Evolutionary conservation across 2,797 vertebrate genomes (phyloP).

Genomic region (Selene dorsalis): DNA sequence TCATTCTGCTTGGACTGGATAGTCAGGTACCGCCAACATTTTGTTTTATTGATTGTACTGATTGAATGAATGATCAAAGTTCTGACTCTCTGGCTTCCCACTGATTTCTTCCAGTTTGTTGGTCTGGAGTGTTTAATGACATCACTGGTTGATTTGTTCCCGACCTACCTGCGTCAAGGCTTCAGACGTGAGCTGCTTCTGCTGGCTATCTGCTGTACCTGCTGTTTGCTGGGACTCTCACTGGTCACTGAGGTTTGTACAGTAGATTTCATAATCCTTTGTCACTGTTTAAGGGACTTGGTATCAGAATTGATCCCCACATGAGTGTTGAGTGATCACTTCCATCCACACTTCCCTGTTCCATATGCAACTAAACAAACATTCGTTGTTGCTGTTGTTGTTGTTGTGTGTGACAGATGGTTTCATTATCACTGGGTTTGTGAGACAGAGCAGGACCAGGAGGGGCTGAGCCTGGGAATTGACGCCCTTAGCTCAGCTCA

Average conservation of each 20-base stretch:
- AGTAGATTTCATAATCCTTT: background rate
- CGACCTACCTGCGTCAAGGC: slow-evolving; percentile 78
- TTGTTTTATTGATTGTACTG: background rate
- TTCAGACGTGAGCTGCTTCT: slow-evolving; percentile 86
- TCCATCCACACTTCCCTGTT: too few relatives aligned
- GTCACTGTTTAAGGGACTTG: too few relatives aligned
- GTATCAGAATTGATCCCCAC: too few relatives aligned
- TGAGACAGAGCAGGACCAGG: too few relatives aligned
- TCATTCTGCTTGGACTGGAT: slow-evolving; percentile 90
- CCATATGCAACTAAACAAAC: too few relatives aligned
- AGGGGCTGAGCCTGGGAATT: too few relatives aligned
- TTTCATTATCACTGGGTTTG: too few relatives aligned
- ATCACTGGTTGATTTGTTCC: slow-evolving; percentile 74
- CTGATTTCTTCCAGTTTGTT: slow-evolving; percentile 67
- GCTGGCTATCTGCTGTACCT: slow-evolving; percentile 78
- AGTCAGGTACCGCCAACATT: slow-evolving; percentile 85
- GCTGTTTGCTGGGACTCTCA: slow-evolving; percentile 86
- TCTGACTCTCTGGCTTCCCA: background rate
- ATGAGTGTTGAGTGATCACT: too few relatives aligned
- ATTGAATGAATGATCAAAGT: background rate
- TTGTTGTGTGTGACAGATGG: too few relatives aligned
- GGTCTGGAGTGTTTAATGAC: slow-evolving; percentile 80
- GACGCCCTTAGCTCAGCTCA: too few relatives aligned
- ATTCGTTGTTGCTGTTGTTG: too few relatives aligned
- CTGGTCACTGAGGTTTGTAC: slow-evolving; percentile 88